phyloP scores from a whole-genome alignment of 2,888 invertebrate species.

The Ornithoptera alexandrae region DNA sequence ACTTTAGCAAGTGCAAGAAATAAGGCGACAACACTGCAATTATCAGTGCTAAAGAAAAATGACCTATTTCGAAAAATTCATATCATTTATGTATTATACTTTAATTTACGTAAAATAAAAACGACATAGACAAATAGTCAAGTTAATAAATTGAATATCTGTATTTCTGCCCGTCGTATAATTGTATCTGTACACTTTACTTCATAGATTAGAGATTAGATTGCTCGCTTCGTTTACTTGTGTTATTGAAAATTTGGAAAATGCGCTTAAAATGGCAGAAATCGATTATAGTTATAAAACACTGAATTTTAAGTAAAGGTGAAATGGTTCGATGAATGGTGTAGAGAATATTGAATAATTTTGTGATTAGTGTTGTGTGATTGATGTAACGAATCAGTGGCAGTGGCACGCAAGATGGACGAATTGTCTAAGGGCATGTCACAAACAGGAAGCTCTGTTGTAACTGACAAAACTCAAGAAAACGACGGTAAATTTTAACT shows the following conservation, averaged over 20 bases:
- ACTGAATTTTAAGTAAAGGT: constrained; percentile 54
- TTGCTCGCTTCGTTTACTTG: constrained; percentile 51
- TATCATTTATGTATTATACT: not conserved
- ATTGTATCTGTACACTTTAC: constrained; percentile 5
- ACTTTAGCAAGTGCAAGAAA: no score
- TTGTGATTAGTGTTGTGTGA: constrained; percentile 65
- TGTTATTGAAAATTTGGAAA: constrained; percentile 53
- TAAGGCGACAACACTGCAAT: no score
- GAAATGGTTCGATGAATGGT: constrained; percentile 56
- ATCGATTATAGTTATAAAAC: constrained; percentile 58
- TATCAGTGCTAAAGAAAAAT: no score
- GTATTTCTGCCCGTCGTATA: constrained; percentile 3
- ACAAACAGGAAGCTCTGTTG: constrained; percentile 77
- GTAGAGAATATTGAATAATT: constrained; percentile 56
- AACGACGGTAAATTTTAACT: constrained; percentile 64
- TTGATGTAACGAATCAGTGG: constrained; percentile 77
- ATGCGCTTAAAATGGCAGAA: constrained; percentile 69
- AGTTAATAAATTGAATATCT: not conserved
- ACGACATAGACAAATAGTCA: not conserved
- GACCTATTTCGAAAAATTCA: no score
- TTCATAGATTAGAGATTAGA: constrained; percentile 51
- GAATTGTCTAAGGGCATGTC: constrained; percentile 80
- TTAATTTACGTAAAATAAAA: not conserved
- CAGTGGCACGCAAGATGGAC: constrained; percentile 73
- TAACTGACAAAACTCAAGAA: constrained; percentile 76